These are phyloP conservation scores for Gallinago nigripennis DNA, from an alignment of 2,797 vertebrate species.

Conservation along the genomic window DNA sequence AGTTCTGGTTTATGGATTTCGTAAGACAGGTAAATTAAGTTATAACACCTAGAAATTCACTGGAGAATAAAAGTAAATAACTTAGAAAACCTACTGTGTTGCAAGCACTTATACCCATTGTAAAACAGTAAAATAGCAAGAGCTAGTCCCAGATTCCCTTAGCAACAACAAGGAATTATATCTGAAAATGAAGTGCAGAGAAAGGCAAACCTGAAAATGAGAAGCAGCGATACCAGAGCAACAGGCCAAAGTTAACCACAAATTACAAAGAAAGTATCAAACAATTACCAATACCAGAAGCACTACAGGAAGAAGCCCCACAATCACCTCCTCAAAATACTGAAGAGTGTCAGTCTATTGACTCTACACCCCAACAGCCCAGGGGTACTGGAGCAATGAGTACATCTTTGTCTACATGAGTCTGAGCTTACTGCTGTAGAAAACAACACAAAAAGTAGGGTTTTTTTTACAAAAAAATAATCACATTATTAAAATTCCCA, in stretches of 20 bases:
- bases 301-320: background rate
- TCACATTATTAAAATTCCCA: background rate
- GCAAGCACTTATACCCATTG: background rate
- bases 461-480: background rate
- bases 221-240: background rate
- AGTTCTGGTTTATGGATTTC: background rate
- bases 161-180: background rate
- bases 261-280: background rate
- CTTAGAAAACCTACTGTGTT: background rate
- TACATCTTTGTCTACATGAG: background rate
- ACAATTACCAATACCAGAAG: background rate
- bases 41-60: background rate
- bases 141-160: background rate
- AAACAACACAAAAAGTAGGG: background rate
- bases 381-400: rapidly evolving
- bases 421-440: background rate
- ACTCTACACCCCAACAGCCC: background rate
- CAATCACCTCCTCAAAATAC: background rate
- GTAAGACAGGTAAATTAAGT: background rate
- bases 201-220: background rate
- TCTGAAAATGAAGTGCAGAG: background rate
- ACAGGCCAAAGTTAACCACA: background rate
- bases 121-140: background rate
- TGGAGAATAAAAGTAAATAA: background rate
- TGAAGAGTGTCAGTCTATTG: background rate